A percentile compares a stretch with the other conserved stretches of the same genome.
Conservation (phyloP, 1,140 invertebrate species). For the Caenorhabditis remanei region DNA sequence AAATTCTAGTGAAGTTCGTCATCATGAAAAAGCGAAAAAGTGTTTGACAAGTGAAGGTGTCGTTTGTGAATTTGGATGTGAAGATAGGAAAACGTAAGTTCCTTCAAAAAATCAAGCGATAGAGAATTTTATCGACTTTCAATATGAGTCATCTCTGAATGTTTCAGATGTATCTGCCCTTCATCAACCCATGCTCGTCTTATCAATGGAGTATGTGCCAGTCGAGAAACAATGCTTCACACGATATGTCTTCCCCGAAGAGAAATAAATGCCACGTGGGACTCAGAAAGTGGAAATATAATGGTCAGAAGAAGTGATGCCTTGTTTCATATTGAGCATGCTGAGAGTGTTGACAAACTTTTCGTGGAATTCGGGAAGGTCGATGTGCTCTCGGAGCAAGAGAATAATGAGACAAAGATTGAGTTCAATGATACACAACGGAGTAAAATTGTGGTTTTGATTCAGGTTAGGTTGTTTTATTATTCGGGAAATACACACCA, state of each 20-base stretch:
- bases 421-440: slow-evolving; percentile 48
- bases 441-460: slow-evolving; percentile 47
- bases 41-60: slow-evolving; percentile 50
- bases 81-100: slow-evolving; percentile 45
- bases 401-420: slow-evolving; percentile 16
- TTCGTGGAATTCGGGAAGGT: slow-evolving; percentile 60
- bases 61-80: slow-evolving; percentile 58
- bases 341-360: slow-evolving; percentile 37
- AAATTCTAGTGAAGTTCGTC: slow-evolving; percentile 7
- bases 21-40: slow-evolving; percentile 44
- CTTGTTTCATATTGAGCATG: slow-evolving; percentile 10
- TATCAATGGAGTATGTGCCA: slow-evolving; percentile 39
- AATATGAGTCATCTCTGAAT: not conserved
- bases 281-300: slow-evolving; percentile 56
- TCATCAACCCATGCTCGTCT: slow-evolving; percentile 45
- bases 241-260: slow-evolving; percentile 42
- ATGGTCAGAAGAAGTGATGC: slow-evolving; percentile 57
- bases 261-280: slow-evolving; percentile 58
- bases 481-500: too few relatives aligned
- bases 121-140: too few relatives aligned
- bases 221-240: slow-evolving; percentile 24
- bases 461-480: slow-evolving; percentile 10
- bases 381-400: not conserved
- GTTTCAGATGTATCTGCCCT: slow-evolving; percentile 58
- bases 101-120: not conserved